Conservation (phyloP, 2,113 vertebrate genomes). For the Xenus cinereus region DNA sequence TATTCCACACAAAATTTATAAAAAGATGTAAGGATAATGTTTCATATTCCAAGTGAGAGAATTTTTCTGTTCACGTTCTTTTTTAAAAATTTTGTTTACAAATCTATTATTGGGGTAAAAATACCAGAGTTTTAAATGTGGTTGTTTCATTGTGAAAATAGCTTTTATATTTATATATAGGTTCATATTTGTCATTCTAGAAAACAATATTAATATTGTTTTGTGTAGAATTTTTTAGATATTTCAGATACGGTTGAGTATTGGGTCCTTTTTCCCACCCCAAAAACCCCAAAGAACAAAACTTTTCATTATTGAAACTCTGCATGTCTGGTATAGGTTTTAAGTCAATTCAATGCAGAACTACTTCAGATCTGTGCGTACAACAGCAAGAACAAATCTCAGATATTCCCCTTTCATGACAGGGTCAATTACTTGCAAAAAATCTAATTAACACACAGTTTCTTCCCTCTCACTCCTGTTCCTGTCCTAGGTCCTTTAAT, state of each 20-base stretch:
- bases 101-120: not conserved
- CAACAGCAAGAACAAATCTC: not conserved
- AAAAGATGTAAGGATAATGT: not conserved
- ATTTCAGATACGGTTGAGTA: not conserved
- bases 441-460: not conserved
- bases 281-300: not conserved
- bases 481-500: not conserved
- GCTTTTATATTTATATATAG: not conserved
- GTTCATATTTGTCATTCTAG: not conserved
- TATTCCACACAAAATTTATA: not conserved
- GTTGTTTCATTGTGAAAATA: not conserved
- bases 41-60: not conserved
- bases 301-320: not conserved
- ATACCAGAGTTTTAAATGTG: not conserved
- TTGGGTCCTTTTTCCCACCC: not conserved
- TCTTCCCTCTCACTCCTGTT: not conserved
- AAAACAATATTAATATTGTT: not conserved
- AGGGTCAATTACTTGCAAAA: not conserved
- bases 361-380: not conserved
- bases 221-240: not conserved
- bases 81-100: not conserved
- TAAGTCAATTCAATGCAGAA: not conserved
- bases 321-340: not conserved
- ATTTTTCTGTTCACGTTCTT: not conserved
- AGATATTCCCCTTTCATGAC: not conserved